Evolutionary conservation across 37 sponge, comb jelly and placozoan genomes (phyloP).

Genomic region (Diacarnus erythraeanus): DNA sequence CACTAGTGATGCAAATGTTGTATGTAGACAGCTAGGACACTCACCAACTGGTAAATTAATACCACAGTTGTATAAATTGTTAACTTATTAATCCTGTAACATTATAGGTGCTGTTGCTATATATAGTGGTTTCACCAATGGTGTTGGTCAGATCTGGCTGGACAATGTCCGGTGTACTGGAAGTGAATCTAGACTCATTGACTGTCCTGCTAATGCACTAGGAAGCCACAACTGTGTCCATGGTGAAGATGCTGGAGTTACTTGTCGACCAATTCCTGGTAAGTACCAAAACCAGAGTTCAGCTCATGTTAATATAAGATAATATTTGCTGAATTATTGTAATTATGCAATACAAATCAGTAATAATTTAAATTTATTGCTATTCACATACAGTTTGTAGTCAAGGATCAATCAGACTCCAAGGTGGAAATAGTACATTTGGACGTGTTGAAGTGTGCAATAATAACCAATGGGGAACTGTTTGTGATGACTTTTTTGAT

Average conservation of each 20-base stretch:
- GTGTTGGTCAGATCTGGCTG: background rate
- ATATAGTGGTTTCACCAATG: background rate
- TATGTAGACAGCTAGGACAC: background rate
- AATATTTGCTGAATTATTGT: no score
- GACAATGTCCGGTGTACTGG: constrained; percentile 13
- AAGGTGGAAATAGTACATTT: background rate
- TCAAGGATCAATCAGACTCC: background rate
- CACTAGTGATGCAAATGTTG: background rate
- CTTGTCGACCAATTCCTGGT: background rate
- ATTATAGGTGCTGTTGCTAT: constrained; percentile 1
- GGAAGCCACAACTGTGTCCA: background rate
- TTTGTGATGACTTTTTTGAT: background rate
- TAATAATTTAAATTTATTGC: background rate
- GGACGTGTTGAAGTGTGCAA: constrained; percentile 13
- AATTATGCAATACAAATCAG: background rate
- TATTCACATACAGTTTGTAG: background rate
- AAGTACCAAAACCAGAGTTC: no score
- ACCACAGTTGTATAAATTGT: background rate
- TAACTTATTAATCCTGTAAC: background rate
- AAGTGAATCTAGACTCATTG: background rate
- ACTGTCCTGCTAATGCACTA: background rate
- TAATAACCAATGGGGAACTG: constrained; percentile 19
- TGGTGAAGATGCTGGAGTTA: constrained; percentile 10
- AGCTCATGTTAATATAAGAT: no score
- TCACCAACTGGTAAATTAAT: background rate